Percentiles rank a stretch among this genome's conserved stretches.
Evolutionary conservation across 2,113 vertebrate species (phyloP).

Genomic region (Enhydra lutris): DNA sequence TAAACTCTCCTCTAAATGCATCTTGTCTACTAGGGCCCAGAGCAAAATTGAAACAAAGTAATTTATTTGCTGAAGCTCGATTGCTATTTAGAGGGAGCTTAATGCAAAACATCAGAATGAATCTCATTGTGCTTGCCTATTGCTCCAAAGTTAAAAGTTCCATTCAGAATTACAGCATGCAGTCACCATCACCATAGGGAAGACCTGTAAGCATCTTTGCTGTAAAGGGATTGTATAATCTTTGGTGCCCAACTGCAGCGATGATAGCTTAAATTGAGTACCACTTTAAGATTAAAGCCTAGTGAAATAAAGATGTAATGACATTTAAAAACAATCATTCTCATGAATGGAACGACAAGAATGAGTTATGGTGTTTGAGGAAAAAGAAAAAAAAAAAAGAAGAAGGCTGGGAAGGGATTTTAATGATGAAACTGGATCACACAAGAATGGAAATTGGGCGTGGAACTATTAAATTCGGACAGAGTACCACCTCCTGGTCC

Average conservation of each 20-base stretch:
- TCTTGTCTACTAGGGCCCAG: slow-evolving; percentile 41
- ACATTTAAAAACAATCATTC: neutral
- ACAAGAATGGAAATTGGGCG: no score
- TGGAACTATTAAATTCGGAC: fast-evolving
- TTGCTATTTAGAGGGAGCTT: slow-evolving; percentile 31
- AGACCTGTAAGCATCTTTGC: neutral
- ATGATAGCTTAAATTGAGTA: slow-evolving; percentile 16
- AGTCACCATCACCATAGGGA: neutral
- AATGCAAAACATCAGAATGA: slow-evolving; percentile 25
- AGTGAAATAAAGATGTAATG: neutral
- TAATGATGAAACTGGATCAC: fast-evolving
- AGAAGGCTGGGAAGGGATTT: neutral
- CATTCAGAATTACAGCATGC: neutral
- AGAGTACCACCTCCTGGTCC: no score
- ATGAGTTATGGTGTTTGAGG: neutral
- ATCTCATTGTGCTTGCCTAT: neutral
- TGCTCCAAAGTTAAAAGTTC: neutral
- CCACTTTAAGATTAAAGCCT: slow-evolving; percentile 24
- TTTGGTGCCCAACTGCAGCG: neutral
- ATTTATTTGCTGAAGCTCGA: slow-evolving; percentile 17
- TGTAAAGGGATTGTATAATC: neutral
- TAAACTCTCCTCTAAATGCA: slow-evolving; percentile 53
- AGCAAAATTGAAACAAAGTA: slow-evolving; percentile 56
- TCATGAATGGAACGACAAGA: neutral
- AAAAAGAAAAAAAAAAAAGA: neutral